Conservation (phyloP, 2,113 vertebrate genomes). For the Ictidomys tridecemlineatus region DNA sequence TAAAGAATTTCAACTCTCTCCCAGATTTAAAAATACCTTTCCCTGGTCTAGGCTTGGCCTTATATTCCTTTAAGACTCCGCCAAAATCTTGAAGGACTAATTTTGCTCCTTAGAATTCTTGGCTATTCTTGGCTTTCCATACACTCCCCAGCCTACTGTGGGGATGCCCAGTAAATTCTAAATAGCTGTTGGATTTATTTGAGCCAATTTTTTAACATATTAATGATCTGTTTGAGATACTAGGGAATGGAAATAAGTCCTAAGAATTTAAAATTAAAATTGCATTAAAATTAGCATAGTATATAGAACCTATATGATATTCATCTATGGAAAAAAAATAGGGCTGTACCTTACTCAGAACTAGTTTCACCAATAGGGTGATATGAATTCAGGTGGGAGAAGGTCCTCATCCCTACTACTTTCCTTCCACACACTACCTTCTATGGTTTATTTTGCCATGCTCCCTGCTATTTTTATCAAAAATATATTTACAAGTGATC, state of each 20-base stretch:
- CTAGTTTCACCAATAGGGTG: not conserved
- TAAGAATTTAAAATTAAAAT: not conserved
- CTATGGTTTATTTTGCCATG: not conserved
- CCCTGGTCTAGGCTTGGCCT: not conserved
- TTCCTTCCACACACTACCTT: not conserved
- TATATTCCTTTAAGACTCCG: not conserved
- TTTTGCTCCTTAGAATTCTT: not conserved
- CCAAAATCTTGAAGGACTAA: not conserved
- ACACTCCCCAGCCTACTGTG: not conserved
- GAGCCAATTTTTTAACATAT: not conserved
- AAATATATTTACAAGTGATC: not conserved
- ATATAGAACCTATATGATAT: not conserved
- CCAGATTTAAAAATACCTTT: slow-evolving; percentile 37
- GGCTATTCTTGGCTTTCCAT: not conserved
- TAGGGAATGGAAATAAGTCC: not conserved
- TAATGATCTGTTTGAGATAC: not conserved
- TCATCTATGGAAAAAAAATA: not conserved
- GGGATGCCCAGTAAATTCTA: not conserved
- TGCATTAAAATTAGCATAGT: not conserved
- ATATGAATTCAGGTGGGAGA: not conserved
- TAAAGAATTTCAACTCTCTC: not conserved
- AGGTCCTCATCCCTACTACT: not conserved
- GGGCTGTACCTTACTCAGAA: not conserved
- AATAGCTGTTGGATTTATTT: not conserved
- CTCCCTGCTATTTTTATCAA: not conserved